Conservation (phyloP, 2,113 vertebrate genomes). For the Oceanodroma tethys region DNA sequence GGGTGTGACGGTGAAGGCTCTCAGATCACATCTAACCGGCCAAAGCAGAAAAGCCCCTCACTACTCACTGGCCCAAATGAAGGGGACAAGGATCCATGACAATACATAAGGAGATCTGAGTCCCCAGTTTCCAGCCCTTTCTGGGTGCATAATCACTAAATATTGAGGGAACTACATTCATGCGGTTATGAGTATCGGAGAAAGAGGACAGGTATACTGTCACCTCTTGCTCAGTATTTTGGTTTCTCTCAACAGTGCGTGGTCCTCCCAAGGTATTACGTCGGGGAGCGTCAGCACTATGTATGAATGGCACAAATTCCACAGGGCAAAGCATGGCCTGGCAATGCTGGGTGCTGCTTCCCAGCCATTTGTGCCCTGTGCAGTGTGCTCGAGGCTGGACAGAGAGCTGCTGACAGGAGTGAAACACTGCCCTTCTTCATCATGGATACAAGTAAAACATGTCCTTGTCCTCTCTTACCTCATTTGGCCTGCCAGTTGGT, state of each 20-base stretch:
- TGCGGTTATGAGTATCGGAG: background rate
- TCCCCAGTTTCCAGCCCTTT: background rate
- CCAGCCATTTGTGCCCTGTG: background rate
- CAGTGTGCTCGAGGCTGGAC: background rate
- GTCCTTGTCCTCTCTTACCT: background rate
- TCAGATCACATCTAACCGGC: background rate
- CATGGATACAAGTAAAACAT: background rate
- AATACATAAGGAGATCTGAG: background rate
- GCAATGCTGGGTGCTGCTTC: background rate
- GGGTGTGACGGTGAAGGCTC: background rate
- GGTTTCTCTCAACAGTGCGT: rapidly evolving
- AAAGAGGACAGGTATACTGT: background rate
- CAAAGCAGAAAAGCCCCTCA: background rate
- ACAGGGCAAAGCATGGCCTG: background rate
- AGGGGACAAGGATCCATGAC: background rate
- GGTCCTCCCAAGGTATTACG: background rate
- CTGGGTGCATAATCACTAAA: background rate
- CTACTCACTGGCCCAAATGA: background rate
- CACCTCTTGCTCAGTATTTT: background rate
- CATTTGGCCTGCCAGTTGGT: background rate
- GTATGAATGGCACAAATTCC: background rate
- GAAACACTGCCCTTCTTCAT: background rate
- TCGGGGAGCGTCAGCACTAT: background rate
- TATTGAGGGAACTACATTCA: background rate
- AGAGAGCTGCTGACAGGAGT: background rate